Evolutionary conservation across 2,888 invertebrate species (phyloP).

Genomic region (Cryptocheilus praepositus): DNA sequence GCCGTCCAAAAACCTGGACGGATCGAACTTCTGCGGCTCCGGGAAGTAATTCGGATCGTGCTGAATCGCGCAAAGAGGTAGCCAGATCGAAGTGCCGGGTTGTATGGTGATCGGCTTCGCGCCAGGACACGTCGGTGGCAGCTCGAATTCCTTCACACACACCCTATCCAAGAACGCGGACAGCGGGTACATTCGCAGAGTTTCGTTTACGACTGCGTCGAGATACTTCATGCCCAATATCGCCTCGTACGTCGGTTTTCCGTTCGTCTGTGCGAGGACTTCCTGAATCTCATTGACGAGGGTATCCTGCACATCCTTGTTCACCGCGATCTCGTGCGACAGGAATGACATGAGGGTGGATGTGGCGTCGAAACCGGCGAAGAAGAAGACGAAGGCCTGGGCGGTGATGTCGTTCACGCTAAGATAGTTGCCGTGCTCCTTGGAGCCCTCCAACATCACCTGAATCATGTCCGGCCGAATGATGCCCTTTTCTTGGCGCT

Average conservation of each 20-base stretch:
- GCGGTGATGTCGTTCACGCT: constrained; percentile 72
- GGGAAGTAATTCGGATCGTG: constrained; percentile 65
- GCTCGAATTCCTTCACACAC: constrained; percentile 61
- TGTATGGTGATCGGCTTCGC: constrained; percentile 59
- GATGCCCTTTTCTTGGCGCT: constrained; percentile 55
- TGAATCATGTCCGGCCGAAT: constrained; percentile 79
- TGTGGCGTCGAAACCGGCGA: constrained; percentile 63
- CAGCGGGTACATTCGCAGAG: constrained; percentile 58
- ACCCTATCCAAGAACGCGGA: constrained; percentile 59
- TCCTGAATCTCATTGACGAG: constrained; percentile 65
- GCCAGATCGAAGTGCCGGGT: constrained; percentile 60
- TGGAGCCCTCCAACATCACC: constrained; percentile 76
- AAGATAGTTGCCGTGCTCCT: constrained; percentile 29
- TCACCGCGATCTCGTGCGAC: constrained; percentile 60
- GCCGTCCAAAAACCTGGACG: constrained; percentile 68
- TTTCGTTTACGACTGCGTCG: constrained; percentile 76
- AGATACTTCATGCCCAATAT: constrained; percentile 76
- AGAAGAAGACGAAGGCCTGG: constrained; percentile 71
- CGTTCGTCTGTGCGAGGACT: constrained; percentile 56
- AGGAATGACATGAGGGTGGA: constrained; percentile 56
- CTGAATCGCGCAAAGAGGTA: constrained; percentile 66
- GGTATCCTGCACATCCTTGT: constrained; percentile 74
- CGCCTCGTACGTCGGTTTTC: constrained; percentile 71
- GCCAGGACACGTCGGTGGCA: constrained; percentile 60
- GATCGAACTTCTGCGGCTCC: constrained; percentile 71